Base-by-base conservation (phyloP, 1,140 invertebrate species). In the Harpegnathos saltator region DNA sequence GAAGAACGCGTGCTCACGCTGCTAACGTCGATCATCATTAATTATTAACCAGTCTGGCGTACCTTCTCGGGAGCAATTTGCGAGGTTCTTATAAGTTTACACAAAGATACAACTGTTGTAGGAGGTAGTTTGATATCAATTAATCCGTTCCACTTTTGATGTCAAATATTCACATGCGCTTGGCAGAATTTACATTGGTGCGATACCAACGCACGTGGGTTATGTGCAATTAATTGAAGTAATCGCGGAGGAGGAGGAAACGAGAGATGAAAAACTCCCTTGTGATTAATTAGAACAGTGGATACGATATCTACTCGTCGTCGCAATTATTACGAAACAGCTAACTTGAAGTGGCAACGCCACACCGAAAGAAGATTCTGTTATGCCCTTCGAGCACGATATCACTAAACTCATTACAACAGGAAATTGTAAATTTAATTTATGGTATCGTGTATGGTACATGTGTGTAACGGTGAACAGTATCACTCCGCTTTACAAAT, bases 1-100 rank as follows among this genome's bases (percentile, higher is more conserved):
- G 62, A 58, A 19, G 12, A 83, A 85, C 84, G 77, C 59, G 65
- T 84, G 71, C 75, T 62, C 22, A 29, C 22, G 44, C 75, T 72
- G 58, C 84, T 82, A 72, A 85, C 22, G 73, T 81, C 48, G 81
- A 85, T 17, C 59, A 69, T 82, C 66, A 84, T 83, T 93, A 87
- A 62, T 75, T 50, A 22, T 22, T 17, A 15, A 73, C 0, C 5
- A 62, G 33, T 1, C 17, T 33, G 9, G 19, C 29, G 12, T 61
- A 19, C 33, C 58, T 59, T 19, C 44, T 50, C 1, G 4, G 22
- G 1, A 29, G 44, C 1, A n/a, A 62, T 22, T 62, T 75, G 12
- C 19, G 22, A 50, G 14, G 1, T 14, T 50, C 17, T 61, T 50
- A 19, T 15, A 65, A 9, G 22, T 5, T 5, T 12, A 15, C n/a